These are phyloP conservation scores for Lepilemur septentrionalis DNA, from an alignment of 2,797 vertebrate species.

Conservation along the genomic window DNA sequence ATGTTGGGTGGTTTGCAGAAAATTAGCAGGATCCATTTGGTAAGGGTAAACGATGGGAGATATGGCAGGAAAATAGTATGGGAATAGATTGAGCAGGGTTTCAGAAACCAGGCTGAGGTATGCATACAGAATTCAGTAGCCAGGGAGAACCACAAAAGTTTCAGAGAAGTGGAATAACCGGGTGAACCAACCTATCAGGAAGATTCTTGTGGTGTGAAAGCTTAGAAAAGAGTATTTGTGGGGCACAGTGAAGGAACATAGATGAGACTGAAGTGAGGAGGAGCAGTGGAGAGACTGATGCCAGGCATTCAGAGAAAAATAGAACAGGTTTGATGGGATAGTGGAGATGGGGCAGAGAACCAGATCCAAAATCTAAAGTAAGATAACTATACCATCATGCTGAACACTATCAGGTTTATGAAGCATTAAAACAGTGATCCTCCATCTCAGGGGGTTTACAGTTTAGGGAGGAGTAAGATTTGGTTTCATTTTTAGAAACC, in stretches of 20 bases:
- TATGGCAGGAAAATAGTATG: neutral
- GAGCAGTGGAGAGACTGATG: neutral
- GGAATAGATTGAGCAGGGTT: neutral
- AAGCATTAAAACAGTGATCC: neutral
- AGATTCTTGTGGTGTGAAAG: neutral
- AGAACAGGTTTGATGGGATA: neutral
- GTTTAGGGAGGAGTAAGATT: neutral
- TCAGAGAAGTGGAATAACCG: neutral
- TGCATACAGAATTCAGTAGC: neutral
- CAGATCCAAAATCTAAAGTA: neutral
- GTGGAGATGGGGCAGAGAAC: neutral
- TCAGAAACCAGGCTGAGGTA: neutral
- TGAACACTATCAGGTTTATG: neutral
- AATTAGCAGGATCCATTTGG: neutral
- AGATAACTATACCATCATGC: neutral
- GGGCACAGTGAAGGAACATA: neutral
- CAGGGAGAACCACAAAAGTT: neutral
- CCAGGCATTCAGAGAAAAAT: neutral
- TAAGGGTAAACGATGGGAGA: neutral
- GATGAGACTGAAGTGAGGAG: neutral
- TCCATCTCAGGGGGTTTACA: neutral
- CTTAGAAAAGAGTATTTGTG: neutral
- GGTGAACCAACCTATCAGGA: neutral
- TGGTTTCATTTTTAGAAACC: neutral
- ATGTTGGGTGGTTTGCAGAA: neutral